Evolutionary conservation across 2,113 vertebrate genomes (phyloP).

Genomic region (Mionectes macconnelli): DNA sequence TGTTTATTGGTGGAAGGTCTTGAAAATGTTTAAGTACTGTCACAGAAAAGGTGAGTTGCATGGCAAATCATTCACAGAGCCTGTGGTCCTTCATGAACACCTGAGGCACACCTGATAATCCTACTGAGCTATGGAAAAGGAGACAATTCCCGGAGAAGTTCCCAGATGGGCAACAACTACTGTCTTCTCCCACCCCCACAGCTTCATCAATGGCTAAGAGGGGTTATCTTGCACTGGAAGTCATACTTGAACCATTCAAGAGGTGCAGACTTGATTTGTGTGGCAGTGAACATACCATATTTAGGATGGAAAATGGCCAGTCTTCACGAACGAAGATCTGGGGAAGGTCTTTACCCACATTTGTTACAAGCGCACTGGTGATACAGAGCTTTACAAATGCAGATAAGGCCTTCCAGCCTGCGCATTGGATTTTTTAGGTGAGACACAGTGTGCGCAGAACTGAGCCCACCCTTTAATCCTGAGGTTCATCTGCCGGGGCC

Average conservation of each 20-base stretch:
- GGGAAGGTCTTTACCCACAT: too few relatives aligned
- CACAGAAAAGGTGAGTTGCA: not conserved
- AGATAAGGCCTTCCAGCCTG: too few relatives aligned
- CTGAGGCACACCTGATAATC: not conserved
- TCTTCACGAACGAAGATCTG: too few relatives aligned
- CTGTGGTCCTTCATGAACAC: not conserved
- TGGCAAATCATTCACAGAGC: not conserved
- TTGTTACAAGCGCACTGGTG: too few relatives aligned
- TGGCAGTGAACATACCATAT: too few relatives aligned
- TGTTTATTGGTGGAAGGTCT: not conserved
- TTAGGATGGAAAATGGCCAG: too few relatives aligned
- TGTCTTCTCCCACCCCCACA: accelerated
- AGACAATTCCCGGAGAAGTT: not conserved
- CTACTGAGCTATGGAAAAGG: not conserved
- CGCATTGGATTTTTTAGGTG: too few relatives aligned
- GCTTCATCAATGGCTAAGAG: not conserved
- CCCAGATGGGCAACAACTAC: not conserved
- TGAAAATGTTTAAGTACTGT: not conserved
- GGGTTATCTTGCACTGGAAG: not conserved
- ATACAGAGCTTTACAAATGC: too few relatives aligned
- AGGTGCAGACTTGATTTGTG: not conserved
- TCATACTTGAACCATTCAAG: not conserved
- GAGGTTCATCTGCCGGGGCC: too few relatives aligned
- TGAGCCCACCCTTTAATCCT: too few relatives aligned
- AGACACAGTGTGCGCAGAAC: too few relatives aligned